Conservation (phyloP, 1,140 invertebrate species). For the Drosophila lowei region DNA sequence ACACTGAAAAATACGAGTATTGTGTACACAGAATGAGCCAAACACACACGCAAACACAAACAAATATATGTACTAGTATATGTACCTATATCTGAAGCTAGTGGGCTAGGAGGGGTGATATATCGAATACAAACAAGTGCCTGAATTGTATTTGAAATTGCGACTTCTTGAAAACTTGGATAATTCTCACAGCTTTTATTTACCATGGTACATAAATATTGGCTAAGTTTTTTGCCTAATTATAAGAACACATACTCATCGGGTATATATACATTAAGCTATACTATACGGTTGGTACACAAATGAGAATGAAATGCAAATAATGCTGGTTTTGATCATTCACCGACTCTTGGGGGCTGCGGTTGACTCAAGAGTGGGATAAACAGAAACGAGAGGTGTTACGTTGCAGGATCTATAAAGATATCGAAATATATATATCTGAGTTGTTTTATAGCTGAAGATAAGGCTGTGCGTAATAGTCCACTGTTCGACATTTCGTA, state of each 20-base stretch:
- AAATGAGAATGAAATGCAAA: constrained; percentile 26
- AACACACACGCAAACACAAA: constrained; percentile 30
- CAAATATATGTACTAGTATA: not conserved
- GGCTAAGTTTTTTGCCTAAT: constrained; percentile 28
- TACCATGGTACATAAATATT: constrained; percentile 31
- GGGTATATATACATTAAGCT: not conserved
- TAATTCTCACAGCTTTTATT: constrained; percentile 23
- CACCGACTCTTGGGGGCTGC: not conserved
- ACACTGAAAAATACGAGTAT: constrained; percentile 2
- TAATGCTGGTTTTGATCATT: constrained; percentile 12
- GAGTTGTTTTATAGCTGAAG: not conserved
- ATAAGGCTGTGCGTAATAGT: not conserved
- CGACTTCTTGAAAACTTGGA: constrained; percentile 14
- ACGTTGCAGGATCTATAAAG: not conserved
- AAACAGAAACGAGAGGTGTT: constrained; percentile 24
- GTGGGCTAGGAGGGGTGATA: constrained; percentile 14
- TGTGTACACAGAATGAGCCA: constrained; percentile 22
- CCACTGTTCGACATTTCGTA: not conserved
- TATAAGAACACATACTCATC: constrained; percentile 25
- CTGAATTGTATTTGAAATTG: constrained; percentile 26
- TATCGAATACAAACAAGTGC: constrained; percentile 20
- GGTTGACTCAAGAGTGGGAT: constrained; percentile 20
- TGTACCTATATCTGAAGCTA: not conserved
- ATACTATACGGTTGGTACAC: constrained; percentile 7
- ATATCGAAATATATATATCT: constrained; percentile 3